Base-by-base conservation (phyloP, 2,113 vertebrate species). In the Peromyscus maniculatus region DNA sequence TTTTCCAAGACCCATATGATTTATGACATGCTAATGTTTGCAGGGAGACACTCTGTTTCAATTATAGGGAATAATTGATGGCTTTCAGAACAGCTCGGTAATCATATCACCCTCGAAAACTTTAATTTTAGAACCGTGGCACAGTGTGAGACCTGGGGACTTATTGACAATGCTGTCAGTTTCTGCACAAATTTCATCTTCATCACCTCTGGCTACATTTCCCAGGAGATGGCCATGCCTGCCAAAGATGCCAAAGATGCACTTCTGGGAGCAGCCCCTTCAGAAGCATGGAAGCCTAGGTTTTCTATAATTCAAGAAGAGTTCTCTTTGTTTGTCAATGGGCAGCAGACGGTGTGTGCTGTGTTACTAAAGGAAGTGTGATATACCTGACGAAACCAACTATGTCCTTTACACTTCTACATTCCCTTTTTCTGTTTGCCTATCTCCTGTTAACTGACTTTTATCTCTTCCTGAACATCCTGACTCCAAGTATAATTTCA, bases 1-100 rank as follows among this genome's bases (percentile, higher is more conserved):
- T 98, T 98, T 98, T 98, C 97, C 94, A 98, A 98, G 94, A 97
- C 95, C 98, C 98, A 94, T 97, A 96, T 98, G 98, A 98, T 98
- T 98, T 97, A 97, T 97, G 98, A 98, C 97, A 95, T 91, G 79
- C 97, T 98, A 98, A 97, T 98, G 92, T 93, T 97, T 95, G 87
- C 95, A 97, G 93, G 92, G 96, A 97, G 95, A 96, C 96, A 94
- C 97, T 98, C 97, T 98, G 91, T 98, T 98, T 98, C 97, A 97
- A 98, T 97, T 98, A 98, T 88, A 94, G 86, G 90, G 84, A 96
- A 87, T 95, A 98, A 97, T 84, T 97, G 92, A 97, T 21, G 93
- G 66, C 95, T 97, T 97, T 97, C 96, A 97, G 97, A 97, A 92
- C 57, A 97, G 96, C 89, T 94, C 72, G 84, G 89, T 77, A 97